phyloP scores from a whole-genome alignment of 1,140 invertebrate genomes.

The Listronotus bonariensis region DNA sequence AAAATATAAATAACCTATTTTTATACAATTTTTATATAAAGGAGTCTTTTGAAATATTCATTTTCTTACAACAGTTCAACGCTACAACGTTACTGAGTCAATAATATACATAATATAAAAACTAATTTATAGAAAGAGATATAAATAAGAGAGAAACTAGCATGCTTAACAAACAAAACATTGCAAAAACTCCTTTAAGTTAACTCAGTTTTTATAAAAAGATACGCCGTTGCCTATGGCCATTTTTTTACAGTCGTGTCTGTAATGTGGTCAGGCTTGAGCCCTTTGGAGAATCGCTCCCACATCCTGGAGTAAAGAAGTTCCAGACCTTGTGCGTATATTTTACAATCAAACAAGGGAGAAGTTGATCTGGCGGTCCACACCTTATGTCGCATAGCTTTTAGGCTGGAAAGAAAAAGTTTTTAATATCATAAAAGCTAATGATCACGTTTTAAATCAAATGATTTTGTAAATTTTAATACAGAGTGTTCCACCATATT shows the following conservation, averaged over 20 bases:
- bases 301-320: constrained; percentile 88
- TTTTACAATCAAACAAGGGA: constrained; percentile 90
- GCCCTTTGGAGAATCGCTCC: constrained; percentile 71
- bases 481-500: too few relatives aligned
- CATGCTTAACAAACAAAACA: constrained; percentile 2
- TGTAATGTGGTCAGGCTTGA: constrained; percentile 78
- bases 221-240: constrained; percentile 15
- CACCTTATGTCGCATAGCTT: constrained; percentile 90
- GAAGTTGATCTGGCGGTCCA: constrained; percentile 87
- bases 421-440: neutral
- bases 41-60: constrained; percentile 4
- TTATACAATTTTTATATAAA: neutral
- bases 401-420: constrained; percentile 73
- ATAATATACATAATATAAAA: neutral
- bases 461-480: too few relatives aligned
- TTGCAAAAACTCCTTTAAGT: constrained; percentile 23
- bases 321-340: constrained; percentile 89
- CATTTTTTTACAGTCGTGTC: constrained; percentile 42
- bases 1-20: constrained; percentile 6
- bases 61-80: too few relatives aligned
- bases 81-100: too few relatives aligned
- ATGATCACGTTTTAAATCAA: too few relatives aligned
- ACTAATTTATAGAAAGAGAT: constrained; percentile 3
- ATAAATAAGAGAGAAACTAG: constrained; percentile 12
- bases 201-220: constrained; percentile 3